phyloP scores from a whole-genome alignment of 2,797 vertebrate species.

The Echiichthys vipera region DNA sequence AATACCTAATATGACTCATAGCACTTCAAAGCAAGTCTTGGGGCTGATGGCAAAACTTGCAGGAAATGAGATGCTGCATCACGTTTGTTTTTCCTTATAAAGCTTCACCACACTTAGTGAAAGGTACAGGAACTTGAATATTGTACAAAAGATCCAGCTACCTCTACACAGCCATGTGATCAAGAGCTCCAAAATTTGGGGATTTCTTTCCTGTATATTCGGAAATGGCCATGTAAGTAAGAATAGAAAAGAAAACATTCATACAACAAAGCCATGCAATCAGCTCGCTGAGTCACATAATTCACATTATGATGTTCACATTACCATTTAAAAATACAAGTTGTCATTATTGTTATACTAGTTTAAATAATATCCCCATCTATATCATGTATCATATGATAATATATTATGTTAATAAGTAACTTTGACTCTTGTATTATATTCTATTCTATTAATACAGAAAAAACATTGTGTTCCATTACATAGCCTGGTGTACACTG shows the following conservation, averaged over 20 bases:
- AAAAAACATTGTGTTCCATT: too few species aligned
- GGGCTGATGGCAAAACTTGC: slow-evolving; percentile 33
- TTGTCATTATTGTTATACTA: too few species aligned
- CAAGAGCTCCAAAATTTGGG: background rate
- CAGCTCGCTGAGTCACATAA: background rate
- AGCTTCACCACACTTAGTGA: slow-evolving; percentile 9
- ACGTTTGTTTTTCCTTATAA: slow-evolving; percentile 47
- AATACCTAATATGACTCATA: slow-evolving; percentile 39
- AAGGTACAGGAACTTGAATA: slow-evolving; percentile 24
- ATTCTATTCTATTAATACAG: too few species aligned
- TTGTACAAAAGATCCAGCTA: background rate
- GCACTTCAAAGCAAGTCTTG: slow-evolving; percentile 20
- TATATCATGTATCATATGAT: too few species aligned
- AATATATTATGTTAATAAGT: too few species aligned
- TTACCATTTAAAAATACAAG: background rate
- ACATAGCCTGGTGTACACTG: too few species aligned
- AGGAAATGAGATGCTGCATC: slow-evolving; percentile 27
- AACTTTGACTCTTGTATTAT: too few species aligned
- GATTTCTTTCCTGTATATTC: background rate
- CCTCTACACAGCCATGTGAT: background rate
- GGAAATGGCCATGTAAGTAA: background rate
- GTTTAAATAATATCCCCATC: too few species aligned
- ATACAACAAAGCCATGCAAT: background rate
- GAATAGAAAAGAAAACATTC: background rate
- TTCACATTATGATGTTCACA: background rate